phyloP scores from a whole-genome alignment of 23 tunicate genomes.

The Aplidium turbinatum region DNA sequence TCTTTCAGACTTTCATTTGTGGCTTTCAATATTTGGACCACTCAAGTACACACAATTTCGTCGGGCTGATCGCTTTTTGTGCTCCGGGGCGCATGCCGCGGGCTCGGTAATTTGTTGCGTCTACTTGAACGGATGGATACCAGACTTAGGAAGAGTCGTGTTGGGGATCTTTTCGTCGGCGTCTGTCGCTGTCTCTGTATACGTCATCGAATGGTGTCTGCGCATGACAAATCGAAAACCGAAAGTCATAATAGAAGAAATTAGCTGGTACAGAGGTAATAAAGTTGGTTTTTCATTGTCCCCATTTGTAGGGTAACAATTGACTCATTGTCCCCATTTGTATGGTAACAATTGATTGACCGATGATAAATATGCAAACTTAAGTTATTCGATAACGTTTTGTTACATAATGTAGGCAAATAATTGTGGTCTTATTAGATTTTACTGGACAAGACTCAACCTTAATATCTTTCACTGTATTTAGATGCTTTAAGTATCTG shows the following conservation, averaged over 20 bases:
- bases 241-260: conserved; percentile 47
- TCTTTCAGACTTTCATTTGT: conserved; percentile 71
- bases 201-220: conserved; percentile 45
- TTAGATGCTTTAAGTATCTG: no score
- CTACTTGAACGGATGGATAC: conserved; percentile 32
- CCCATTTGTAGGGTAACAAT: no score
- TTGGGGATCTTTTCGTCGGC: conserved; percentile 65
- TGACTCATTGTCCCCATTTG: no score
- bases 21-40: conserved; percentile 57
- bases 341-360: no score
- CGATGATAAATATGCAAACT: no score
- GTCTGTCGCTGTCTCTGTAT: conserved; percentile 49
- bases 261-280: conserved; percentile 78
- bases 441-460: no score
- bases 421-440: no score
- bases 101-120: conserved; percentile 27
- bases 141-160: conserved; percentile 55
- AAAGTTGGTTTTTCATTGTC: no score
- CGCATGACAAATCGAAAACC: conserved; percentile 32
- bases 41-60: conserved; percentile 70
- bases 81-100: conserved; percentile 37
- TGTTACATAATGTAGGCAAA: no score
- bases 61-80: conserved; percentile 49
- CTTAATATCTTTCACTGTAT: no score
- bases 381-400: no score